Evolutionary conservation across 2,888 invertebrate genomes (phyloP).

Genomic region (Bhutanitis thaidina): DNA sequence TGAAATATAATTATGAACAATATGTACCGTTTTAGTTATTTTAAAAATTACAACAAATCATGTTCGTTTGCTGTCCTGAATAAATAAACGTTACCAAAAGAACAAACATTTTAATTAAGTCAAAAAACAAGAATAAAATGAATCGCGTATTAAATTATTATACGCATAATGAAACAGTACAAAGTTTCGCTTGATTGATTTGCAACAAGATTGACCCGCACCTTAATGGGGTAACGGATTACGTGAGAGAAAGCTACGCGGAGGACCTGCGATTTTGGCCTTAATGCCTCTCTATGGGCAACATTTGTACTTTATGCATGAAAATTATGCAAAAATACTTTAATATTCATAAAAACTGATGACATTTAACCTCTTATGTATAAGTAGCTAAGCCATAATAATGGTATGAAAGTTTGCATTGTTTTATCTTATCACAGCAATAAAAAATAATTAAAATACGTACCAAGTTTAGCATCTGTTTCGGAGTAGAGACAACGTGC

Average conservation of each 20-base stretch:
- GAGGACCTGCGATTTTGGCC: slow-evolving; percentile 5
- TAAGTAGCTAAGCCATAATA: too few species aligned
- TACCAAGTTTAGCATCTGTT: slow-evolving; percentile 4
- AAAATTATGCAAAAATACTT: too few species aligned
- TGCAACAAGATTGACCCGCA: slow-evolving; percentile 20
- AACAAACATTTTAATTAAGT: too few species aligned
- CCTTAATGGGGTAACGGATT: slow-evolving; percentile 24
- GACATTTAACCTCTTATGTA: too few species aligned
- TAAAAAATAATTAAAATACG: background rate
- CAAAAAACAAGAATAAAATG: background rate
- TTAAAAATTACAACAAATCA: too few species aligned
- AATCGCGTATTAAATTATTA: slow-evolving; percentile 12
- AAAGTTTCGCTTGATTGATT: slow-evolving; percentile 21
- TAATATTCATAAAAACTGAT: too few species aligned
- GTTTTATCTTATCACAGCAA: too few species aligned
- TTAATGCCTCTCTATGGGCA: slow-evolving; percentile 6
- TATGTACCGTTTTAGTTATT: too few species aligned
- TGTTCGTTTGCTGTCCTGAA: too few species aligned
- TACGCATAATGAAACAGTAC: slow-evolving; percentile 16
- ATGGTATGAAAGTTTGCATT: too few species aligned
- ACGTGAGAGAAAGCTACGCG: slow-evolving; percentile 23
- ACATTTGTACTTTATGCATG: background rate
- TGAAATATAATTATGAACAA: too few species aligned
- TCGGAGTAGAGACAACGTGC: background rate
- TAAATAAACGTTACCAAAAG: too few species aligned